phyloP scores from a whole-genome alignment of 2,797 vertebrate species.

The Esox lucius region DNA sequence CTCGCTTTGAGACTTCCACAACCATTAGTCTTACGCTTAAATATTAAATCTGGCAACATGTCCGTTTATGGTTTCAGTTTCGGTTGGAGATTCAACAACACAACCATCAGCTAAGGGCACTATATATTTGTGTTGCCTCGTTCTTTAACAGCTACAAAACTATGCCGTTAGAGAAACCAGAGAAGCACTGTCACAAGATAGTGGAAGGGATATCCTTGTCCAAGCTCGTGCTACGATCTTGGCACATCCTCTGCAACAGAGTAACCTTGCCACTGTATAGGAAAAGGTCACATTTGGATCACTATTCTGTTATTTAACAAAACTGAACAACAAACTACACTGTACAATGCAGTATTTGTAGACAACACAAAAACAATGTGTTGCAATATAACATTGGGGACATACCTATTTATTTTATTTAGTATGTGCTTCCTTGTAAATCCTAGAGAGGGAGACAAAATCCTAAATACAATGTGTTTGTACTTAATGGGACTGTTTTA shows the following conservation, averaged over 20 bases:
- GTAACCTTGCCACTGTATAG: neutral
- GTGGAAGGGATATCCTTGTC: neutral
- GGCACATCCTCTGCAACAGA: neutral
- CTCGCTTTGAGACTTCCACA: too few species aligned
- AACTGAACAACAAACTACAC: neutral
- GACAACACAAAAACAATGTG: neutral
- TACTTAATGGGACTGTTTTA: slow-evolving; percentile 24
- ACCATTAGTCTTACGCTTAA: too few species aligned
- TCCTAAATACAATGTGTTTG: slow-evolving; percentile 58
- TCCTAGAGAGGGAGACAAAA: slow-evolving; percentile 54
- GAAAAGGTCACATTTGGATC: neutral
- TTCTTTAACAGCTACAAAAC: neutral
- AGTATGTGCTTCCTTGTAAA: slow-evolving; percentile 19
- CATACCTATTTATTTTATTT: neutral
- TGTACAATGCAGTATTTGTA: neutral
- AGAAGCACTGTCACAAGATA: neutral
- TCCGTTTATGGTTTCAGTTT: too few species aligned
- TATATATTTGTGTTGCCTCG: neutral
- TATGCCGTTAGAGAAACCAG: neutral
- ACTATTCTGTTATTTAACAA: neutral
- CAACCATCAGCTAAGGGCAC: neutral
- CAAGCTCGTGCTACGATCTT: neutral
- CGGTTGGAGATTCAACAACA: too few species aligned
- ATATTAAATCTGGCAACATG: too few species aligned
- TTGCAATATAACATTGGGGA: neutral